These are phyloP conservation scores for Macropis europaea DNA, from an alignment of 2,888 invertebrate genomes.

Conservation along the genomic window DNA sequence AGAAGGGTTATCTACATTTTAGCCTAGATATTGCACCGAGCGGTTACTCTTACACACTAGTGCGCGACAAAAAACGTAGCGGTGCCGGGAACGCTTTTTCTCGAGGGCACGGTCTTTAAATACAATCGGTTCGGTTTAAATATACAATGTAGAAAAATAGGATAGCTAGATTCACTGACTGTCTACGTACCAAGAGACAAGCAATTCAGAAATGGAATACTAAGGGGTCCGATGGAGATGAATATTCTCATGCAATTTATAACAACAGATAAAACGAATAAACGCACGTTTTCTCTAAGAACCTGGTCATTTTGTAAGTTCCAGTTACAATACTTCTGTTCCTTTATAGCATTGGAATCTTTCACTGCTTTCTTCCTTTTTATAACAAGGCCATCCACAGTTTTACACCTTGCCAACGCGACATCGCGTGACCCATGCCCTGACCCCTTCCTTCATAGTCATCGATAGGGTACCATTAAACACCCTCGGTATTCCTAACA, in stretches of 20 bases:
- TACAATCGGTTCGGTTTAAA: slow-evolving; percentile 39
- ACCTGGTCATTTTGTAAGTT: slow-evolving; percentile 7
- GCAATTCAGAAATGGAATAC: slow-evolving; percentile 44
- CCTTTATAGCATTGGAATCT: neutral
- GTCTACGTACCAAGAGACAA: slow-evolving; percentile 9
- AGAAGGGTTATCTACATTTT: slow-evolving; percentile 44
- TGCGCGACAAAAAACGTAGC: slow-evolving; percentile 32
- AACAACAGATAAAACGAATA: slow-evolving; percentile 8
- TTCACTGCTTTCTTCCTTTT: neutral
- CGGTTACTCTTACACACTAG: slow-evolving; percentile 51
- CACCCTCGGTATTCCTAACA: too few relatives aligned
- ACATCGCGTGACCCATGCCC: slow-evolving; percentile 1
- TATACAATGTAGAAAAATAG: slow-evolving; percentile 77
- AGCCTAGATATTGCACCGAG: slow-evolving; percentile 64
- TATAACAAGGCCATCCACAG: neutral
- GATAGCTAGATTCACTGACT: slow-evolving; percentile 65
- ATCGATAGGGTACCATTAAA: too few relatives aligned
- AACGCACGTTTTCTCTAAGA: slow-evolving; percentile 15
- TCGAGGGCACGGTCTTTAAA: slow-evolving; percentile 13
- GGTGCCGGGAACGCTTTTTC: slow-evolving; percentile 2
- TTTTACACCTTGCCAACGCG: neutral
- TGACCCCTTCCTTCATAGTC: slow-evolving; percentile 4
- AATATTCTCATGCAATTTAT: slow-evolving; percentile 17
- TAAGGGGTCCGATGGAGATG: slow-evolving; percentile 1
- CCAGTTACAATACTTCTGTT: neutral